Conservation (phyloP, 2,113 vertebrate genomes). For the Hucho hucho region DNA sequence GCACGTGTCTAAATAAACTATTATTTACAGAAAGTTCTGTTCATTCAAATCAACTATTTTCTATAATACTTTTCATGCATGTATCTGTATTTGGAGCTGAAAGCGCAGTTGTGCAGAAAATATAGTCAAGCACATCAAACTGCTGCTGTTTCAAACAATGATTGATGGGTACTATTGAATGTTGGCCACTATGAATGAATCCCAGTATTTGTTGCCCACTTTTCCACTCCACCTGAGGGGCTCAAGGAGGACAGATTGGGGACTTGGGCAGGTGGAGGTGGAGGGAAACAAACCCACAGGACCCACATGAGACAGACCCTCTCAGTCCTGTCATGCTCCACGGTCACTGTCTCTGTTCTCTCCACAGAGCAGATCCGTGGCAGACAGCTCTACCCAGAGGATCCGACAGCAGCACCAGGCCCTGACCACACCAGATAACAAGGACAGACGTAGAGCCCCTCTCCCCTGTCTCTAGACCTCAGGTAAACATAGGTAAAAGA, state of each 20-base stretch:
- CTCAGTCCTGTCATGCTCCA: background rate
- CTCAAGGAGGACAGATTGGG: background rate
- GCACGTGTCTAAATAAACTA: too few species aligned
- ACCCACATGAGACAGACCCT: background rate
- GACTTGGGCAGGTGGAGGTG: background rate
- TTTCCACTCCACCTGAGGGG: background rate
- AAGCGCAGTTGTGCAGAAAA: background rate
- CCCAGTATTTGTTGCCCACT: background rate
- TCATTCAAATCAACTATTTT: too few species aligned
- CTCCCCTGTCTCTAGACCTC: too few species aligned
- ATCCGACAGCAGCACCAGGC: background rate
- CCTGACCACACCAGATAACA: background rate
- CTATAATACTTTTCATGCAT: too few species aligned
- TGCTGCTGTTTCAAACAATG: too few species aligned
- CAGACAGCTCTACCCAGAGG: background rate
- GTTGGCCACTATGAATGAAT: too few species aligned
- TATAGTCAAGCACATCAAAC: too few species aligned
- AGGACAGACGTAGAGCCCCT: background rate
- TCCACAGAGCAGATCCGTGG: background rate
- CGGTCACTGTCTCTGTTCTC: background rate
- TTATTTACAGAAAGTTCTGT: too few species aligned
- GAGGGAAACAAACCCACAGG: too few species aligned
- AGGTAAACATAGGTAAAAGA: too few species aligned
- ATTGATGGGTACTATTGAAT: too few species aligned
- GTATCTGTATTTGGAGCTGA: background rate